Percentiles rank a stretch among this genome's conserved stretches.
Conservation (phyloP, 2,888 invertebrate species). For the Thecocarcelia acutangulata region DNA sequence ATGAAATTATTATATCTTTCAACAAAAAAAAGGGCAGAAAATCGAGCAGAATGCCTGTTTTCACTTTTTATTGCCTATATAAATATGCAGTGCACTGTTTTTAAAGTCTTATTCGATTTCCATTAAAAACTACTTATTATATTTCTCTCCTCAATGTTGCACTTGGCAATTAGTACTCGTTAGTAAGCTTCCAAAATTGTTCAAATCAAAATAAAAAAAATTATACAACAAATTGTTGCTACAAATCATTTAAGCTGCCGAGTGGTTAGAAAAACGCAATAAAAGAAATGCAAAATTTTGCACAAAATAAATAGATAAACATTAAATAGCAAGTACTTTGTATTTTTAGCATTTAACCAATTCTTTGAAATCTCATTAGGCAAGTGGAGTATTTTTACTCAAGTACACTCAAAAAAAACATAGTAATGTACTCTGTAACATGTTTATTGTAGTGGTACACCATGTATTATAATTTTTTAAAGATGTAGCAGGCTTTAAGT, state of each 20-base stretch:
- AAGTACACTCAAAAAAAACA: background rate
- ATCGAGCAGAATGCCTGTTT: too few relatives aligned
- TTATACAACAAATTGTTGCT: slow-evolving; percentile 28
- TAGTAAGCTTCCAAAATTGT: slow-evolving; percentile 53
- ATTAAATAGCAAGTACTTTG: slow-evolving; percentile 8
- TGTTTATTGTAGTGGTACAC: too few relatives aligned
- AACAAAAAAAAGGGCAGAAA: too few relatives aligned
- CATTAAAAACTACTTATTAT: background rate
- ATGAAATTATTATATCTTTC: too few relatives aligned
- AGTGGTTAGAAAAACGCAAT: background rate
- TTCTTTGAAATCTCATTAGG: slow-evolving; percentile 4
- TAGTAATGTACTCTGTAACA: too few relatives aligned
- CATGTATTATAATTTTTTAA: too few relatives aligned
- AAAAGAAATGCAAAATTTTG: background rate
- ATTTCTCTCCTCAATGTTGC: background rate
- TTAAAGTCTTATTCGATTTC: background rate
- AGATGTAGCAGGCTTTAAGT: too few relatives aligned
- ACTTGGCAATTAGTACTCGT: background rate
- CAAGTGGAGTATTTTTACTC: slow-evolving; percentile 8
- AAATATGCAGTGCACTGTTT: too few relatives aligned
- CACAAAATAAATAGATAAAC: background rate
- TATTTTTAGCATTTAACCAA: background rate
- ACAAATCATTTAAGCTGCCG: slow-evolving; percentile 37
- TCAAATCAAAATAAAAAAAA: slow-evolving; percentile 43
- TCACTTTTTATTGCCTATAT: background rate